A percentile compares a stretch with the other conserved stretches of the same genome.
Conservation (phyloP, 2,888 invertebrate species). For the Cheilosia scutellata region DNA sequence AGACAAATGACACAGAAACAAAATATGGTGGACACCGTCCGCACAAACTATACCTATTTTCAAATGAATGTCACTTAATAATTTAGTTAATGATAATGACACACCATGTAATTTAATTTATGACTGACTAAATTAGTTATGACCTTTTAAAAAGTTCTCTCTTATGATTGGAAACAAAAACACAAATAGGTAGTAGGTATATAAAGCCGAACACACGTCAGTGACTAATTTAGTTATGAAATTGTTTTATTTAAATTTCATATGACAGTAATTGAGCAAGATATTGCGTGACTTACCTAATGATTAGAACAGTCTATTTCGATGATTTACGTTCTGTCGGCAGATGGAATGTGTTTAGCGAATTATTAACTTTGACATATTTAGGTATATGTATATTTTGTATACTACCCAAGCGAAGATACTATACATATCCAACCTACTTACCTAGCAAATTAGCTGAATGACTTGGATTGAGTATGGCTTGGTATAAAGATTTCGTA, state of each 20-base stretch:
- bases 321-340: slow-evolving; percentile 26
- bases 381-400: no score
- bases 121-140: slow-evolving; percentile 57
- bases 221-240: slow-evolving; percentile 60
- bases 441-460: no score
- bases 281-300: slow-evolving; percentile 59
- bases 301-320: slow-evolving; percentile 23
- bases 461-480: no score
- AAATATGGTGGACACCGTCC: background rate
- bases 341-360: background rate
- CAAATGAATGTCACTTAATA: slow-evolving; percentile 60
- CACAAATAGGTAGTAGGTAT: background rate
- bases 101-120: slow-evolving; percentile 16
- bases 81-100: slow-evolving; percentile 57
- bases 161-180: slow-evolving; percentile 1
- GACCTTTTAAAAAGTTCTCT: slow-evolving; percentile 44
- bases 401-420: no score
- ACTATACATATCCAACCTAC: no score
- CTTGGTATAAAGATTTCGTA: no score
- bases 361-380: background rate
- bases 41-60: background rate
- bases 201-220: slow-evolving; percentile 5
- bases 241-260: slow-evolving; percentile 53
- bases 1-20: slow-evolving; percentile 3
- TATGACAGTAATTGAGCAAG: slow-evolving; percentile 48